Evolutionary conservation across 2,113 vertebrate species (phyloP), one percentile per base, ranked within the genome.

Genomic region (Cavia aperea): DNA sequence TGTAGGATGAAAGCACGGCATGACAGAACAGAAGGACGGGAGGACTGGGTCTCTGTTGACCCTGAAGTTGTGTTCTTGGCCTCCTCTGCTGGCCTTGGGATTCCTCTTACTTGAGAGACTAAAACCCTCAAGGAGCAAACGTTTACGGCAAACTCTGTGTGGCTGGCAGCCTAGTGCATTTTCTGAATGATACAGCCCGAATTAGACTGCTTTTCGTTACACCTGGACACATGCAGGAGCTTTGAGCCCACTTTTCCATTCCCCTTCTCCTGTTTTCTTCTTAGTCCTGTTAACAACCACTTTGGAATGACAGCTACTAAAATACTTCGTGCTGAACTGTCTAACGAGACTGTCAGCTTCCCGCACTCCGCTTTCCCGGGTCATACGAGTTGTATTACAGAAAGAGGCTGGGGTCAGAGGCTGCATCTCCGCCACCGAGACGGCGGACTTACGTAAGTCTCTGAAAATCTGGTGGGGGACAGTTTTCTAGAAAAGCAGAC

Each of bases 101-200:
- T 18, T 72, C 7, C 36, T 91, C 21, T 51, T 13, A n/a, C 46
- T 11, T 43, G 70, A 43, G 18, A 56, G 46, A 68, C 43, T 24
- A 18, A 56, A 78, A 49, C 29, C 43, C 60, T 36, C 46, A 18
- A 4, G 26, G 9, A 5, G 66, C 39, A 9, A 4, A 33, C 12
- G 16, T 65, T 46, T 36, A 36, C 33, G 70, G 24, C 12, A 10
- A 65, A 33, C 58, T 54, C 58, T 43, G 58, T 86, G 60, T n/a
- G 11, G 4, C 13, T 0, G 14, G 24, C 58, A 3, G 24, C 60
- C 23, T 36, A 51, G 29, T 2, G 23, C 33, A 39, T 7, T 31
- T 39, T 51, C 43, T 23, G 54, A 77, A 7, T 7, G 46, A 54
- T 12, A 24, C 36, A 66, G 31, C 16, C 16, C 26, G 58, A 11